Base-by-base conservation (phyloP, 2,113 vertebrate species). In the Elephantulus edwardii region DNA sequence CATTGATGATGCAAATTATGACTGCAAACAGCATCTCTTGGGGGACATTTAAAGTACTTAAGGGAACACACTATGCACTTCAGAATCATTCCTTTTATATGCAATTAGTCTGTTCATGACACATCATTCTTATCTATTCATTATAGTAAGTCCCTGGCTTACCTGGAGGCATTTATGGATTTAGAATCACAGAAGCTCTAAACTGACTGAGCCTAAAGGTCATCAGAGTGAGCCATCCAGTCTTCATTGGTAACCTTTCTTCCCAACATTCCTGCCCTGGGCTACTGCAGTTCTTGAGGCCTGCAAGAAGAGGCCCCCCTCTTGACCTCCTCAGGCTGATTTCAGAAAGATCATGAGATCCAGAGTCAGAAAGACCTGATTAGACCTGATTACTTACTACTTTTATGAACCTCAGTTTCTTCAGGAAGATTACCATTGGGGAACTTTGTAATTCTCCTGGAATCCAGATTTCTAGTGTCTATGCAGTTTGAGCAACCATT, bases 61-160 rank as follows among this genome's bases (percentile, higher is more conserved):
- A 46, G 89, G 93, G 91, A 95, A 71, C 93, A 92, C 44, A 35
- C 68, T 14, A 79, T 0, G 16, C 71, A 93, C 94, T 96, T 93
- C 82, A 95, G 94, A 92, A 77, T 82, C 48, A 0, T 35, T 91
- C 86, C 91, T 91, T 93, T 95, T 95, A 91, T 90, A 89, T 88
- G 93, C 93, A 96, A 95, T 96, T 96, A 95, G 93, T 96, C 93
- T 94, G 94, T 93, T 93, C 95, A 96, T 93, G 92, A 93, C 93
- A 93, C 71, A 91, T 70, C 95, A 96, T 96, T 94, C 95, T 90
- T 90, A 92, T 89, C 91, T 86, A 88, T 71, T 96, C 94, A 96
- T 96, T 95, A 96, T 92, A 94, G 50, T 92, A 90, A 93, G 91
- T 91, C 92, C 90, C 91, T 83, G 94, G 96, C 94, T 96, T 96